These are phyloP conservation scores for Caradrina clavipalpis DNA, from an alignment of 2,888 invertebrate species.

Conservation along the genomic window DNA sequence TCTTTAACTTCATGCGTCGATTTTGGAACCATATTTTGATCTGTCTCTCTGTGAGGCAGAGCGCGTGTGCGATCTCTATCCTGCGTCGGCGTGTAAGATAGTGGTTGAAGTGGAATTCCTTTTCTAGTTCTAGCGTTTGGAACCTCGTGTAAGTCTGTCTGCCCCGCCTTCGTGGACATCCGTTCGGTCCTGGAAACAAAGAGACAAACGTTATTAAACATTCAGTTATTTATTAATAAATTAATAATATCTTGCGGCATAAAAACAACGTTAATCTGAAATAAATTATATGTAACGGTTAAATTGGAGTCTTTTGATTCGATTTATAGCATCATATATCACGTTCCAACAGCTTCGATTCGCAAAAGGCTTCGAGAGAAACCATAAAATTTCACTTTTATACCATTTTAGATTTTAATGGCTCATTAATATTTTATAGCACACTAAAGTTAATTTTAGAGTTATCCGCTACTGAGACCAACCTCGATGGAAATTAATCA, in stretches of 20 bases:
- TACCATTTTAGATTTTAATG: constrained; percentile 89
- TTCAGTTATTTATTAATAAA: constrained; percentile 45
- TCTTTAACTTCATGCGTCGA: constrained; percentile 98
- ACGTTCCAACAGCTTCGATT: constrained; percentile 78
- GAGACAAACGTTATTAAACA: constrained; percentile 63
- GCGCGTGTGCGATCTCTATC: constrained; percentile 99
- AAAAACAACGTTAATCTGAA: constrained; percentile 64
- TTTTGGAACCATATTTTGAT: constrained; percentile 99
- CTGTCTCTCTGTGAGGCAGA: constrained; percentile 98
- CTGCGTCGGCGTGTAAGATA: constrained; percentile 98
- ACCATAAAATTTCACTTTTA: constrained; percentile 90
- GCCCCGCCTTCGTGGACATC: constrained; percentile 98
- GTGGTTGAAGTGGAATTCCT: constrained; percentile 99
- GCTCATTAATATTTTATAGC: constrained; percentile 89
- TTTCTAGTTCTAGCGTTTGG: constrained; percentile 99
- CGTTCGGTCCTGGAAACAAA: constrained; percentile 97
- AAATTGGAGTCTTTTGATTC: constrained; percentile 76
- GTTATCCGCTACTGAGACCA: constrained; percentile 86
- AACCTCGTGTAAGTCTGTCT: constrained; percentile 99
- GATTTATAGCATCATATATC: constrained; percentile 87
- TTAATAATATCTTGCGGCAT: constrained; percentile 35
- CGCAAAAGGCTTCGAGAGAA: constrained; percentile 81
- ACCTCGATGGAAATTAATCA: constrained; percentile 82
- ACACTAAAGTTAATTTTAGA: constrained; percentile 89
- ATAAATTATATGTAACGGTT: constrained; percentile 74